These are phyloP conservation scores for Hemibagrus wyckioides DNA, from an alignment of 2,113 vertebrate species.

Conservation along the genomic window DNA sequence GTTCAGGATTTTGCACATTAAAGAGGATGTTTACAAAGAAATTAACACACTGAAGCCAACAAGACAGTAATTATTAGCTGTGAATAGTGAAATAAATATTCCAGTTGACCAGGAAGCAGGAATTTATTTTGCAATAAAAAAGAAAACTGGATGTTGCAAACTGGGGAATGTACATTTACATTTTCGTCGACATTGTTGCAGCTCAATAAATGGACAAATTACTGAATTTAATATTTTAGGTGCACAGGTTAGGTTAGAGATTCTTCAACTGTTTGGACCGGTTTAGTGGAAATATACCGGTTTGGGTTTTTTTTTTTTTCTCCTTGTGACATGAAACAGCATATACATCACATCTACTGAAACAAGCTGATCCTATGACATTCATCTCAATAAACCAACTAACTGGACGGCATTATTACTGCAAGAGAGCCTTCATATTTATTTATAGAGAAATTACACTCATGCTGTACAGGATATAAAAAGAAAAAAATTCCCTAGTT, in stretches of 20 bases:
- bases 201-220: neutral
- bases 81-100: conserved; percentile 6
- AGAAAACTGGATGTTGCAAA: neutral
- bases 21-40: neutral
- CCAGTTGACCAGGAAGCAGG: conserved; percentile 5
- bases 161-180: conserved; percentile 5
- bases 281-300: neutral
- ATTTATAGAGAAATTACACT: conserved; percentile 65
- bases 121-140: conserved; percentile 24
- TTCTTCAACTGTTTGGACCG: neutral
- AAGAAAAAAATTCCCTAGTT: conserved; percentile 56
- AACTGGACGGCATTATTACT: conserved; percentile 58
- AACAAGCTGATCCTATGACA: neutral
- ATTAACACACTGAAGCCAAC: neutral
- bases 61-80: neutral
- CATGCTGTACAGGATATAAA: conserved; percentile 72
- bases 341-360: neutral
- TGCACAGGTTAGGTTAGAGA: neutral
- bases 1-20: neutral
- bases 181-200: neutral
- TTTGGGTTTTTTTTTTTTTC: neutral
- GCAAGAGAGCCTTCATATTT: conserved; percentile 66
- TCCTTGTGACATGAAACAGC: neutral
- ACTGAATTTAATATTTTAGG: neutral
- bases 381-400: neutral